Base-by-base conservation (phyloP, 2,888 invertebrate species). In the Cheilosia scutellata region DNA sequence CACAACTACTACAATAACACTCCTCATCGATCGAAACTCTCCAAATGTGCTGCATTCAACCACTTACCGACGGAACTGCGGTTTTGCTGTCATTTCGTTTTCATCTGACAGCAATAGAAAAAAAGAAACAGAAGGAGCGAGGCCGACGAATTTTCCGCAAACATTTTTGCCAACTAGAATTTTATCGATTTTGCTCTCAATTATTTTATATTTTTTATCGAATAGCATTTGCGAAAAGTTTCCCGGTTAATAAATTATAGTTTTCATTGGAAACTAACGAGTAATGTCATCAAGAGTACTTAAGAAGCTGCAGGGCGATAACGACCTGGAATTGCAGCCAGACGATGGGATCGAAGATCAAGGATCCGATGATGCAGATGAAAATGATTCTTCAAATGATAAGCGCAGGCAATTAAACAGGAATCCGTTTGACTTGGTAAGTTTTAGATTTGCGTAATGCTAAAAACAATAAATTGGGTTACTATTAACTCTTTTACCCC, bases 381-480 rank as follows among this genome's bases (percentile, higher is more conserved):
- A 91, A 33, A 88, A 93, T 89, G 94, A 95, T 89, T 91, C 93
- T 71, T 93, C 93, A 82, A 93, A 93, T 79, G 93, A 93, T 47
- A 93, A 94, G 88, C 93, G 94, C 88, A 95, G 95, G 89, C 93
- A 93, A 87, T 92, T 94, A 70, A 95, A 95, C 89, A 93, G 95
- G 75, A 95, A 95, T 92, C 93, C 95, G 88, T 96, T 95, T 89
- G 95, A 95, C 93, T 93, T 96, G 94, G 96, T 96, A 93, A 92
- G 93, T 92, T 78, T 29, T 71, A 33, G 27, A 29, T 65, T 29
- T 42, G 16, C 63, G 7, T 11, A 42, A 47, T 33, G 1, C 33
- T 4, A 33, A 5, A 31, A 58, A 2, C 7, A 20, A n/a, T 13
- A 11, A 74, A 53, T 51, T 57, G 42, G 47, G 27, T 29, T 63